A percentile compares a stretch with the other conserved stretches of the same genome.
These are phyloP conservation scores for Euglossa dilemma DNA, from an alignment of 1,140 invertebrate genomes.

Conservation along the genomic window DNA sequence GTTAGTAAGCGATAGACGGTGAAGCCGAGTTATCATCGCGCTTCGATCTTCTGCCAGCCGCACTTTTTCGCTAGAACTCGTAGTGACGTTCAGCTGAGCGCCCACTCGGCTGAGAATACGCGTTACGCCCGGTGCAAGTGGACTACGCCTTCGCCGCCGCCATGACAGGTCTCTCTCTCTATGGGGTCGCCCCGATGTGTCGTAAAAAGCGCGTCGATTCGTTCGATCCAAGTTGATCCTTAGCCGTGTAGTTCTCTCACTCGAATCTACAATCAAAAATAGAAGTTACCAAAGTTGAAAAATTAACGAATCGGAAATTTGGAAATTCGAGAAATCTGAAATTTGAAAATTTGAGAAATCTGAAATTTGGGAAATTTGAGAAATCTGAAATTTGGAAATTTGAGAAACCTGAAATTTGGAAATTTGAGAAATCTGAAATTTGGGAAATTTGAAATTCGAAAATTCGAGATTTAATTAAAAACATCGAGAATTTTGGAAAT, in stretches of 20 bases:
- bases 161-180: constrained; percentile 2
- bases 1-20: constrained; percentile 28
- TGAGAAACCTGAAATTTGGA: too few relatives aligned
- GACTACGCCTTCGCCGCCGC: neutral
- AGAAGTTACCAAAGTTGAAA: neutral
- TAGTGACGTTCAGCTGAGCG: neutral
- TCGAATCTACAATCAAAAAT: too few relatives aligned
- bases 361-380: neutral
- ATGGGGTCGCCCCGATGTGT: neutral
- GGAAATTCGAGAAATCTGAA: neutral
- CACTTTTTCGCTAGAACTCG: neutral
- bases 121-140: neutral
- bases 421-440: too few relatives aligned
- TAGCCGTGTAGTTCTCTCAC: too few relatives aligned
- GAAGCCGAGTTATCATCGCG: neutral
- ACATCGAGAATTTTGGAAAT: too few relatives aligned
- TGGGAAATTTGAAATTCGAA: too few relatives aligned
- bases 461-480: too few relatives aligned
- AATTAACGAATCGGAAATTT: neutral
- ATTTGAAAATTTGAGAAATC: neutral
- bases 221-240: too few relatives aligned
- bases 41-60: neutral
- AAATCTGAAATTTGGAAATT: too few relatives aligned
- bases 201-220: neutral
- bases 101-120: neutral